Percentiles rank a stretch among this genome's conserved stretches.
These are phyloP conservation scores for Avahi laniger DNA, from an alignment of 2,797 vertebrate species.

Conservation along the genomic window DNA sequence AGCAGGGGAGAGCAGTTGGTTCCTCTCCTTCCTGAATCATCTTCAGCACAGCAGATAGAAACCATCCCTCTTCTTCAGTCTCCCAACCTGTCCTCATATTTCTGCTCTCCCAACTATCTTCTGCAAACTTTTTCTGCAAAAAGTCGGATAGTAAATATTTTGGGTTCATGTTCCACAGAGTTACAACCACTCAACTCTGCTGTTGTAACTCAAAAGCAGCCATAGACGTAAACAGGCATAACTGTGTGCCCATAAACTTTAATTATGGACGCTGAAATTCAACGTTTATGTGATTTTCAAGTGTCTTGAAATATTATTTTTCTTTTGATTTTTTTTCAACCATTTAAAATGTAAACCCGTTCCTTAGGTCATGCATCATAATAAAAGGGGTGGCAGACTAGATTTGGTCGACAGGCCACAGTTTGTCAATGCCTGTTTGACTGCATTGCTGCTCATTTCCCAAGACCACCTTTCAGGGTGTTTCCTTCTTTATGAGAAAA, in stretches of 20 bases:
- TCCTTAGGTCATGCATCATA: background rate
- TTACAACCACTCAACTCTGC: background rate
- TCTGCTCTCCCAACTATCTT: background rate
- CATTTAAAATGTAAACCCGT: background rate
- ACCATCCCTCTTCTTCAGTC: background rate
- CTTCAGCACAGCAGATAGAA: background rate
- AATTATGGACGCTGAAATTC: background rate
- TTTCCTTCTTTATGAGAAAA: background rate
- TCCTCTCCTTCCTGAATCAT: background rate
- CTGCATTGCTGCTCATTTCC: background rate
- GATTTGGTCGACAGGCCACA: background rate
- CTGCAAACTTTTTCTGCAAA: background rate
- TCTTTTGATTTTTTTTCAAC: background rate
- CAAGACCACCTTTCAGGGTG: background rate
- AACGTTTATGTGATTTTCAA: background rate
- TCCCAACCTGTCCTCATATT: background rate
- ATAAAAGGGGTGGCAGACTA: background rate
- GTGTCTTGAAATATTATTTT: background rate
- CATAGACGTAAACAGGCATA: background rate
- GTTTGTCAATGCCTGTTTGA: background rate
- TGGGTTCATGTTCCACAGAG: background rate
- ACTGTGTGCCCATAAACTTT: background rate
- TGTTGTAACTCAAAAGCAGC: background rate
- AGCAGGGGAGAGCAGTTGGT: background rate
- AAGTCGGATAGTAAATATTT: background rate